Conservation (phyloP, 2,113 vertebrate genomes). For the Gadus chalcogrammus region DNA sequence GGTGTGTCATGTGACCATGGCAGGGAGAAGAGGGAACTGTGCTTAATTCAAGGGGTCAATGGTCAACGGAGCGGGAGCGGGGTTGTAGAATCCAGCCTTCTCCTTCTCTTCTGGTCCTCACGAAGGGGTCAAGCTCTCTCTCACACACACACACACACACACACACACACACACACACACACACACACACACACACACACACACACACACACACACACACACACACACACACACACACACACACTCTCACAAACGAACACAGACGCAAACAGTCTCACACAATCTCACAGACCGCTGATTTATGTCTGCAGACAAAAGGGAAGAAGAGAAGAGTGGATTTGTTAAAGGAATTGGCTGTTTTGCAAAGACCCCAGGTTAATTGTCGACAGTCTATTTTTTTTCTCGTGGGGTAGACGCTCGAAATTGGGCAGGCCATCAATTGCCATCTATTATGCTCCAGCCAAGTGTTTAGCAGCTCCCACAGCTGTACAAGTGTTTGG, state of each 20-base stretch:
- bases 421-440: no score
- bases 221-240: neutral
- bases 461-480: no score
- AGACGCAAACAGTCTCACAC: conserved; percentile 6
- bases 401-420: no score
- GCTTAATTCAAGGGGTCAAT: conserved; percentile 56
- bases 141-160: neutral
- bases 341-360: no score
- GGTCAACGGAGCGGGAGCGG: conserved; percentile 30
- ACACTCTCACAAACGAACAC: neutral
- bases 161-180: neutral
- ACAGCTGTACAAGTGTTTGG: no score
- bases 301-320: conserved; percentile 53
- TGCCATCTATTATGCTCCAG: no score
- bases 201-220: conserved; percentile 23
- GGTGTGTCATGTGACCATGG: conserved; percentile 95
- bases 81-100: conserved; percentile 5
- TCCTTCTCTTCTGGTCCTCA: conserved; percentile 22
- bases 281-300: conserved; percentile 40
- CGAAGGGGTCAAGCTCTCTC: conserved; percentile 29
- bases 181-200: neutral
- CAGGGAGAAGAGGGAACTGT: conserved; percentile 66
- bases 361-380: no score
- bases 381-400: no score
- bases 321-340: conserved; percentile 46